Conservation (phyloP, 1,140 invertebrate genomes). For the Euglossa dilemma region DNA sequence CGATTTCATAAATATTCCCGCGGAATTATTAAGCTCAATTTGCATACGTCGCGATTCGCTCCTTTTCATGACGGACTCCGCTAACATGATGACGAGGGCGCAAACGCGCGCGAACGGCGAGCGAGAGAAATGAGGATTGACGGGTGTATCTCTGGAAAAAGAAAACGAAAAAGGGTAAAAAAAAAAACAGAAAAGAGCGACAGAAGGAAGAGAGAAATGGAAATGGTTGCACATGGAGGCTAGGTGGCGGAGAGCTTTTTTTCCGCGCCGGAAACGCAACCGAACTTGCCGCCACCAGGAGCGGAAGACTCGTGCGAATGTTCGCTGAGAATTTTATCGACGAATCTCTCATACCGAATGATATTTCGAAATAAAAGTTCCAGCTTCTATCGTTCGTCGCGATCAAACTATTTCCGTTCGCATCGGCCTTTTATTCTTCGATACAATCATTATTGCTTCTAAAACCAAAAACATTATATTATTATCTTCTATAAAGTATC, state of each 20-base stretch:
- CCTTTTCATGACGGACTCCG: slow-evolving; percentile 17
- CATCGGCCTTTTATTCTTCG: background rate
- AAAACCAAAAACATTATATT: background rate
- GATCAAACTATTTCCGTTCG: background rate
- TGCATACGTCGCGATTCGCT: slow-evolving; percentile 21
- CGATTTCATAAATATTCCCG: slow-evolving; percentile 31
- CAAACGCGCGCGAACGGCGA: slow-evolving; percentile 27
- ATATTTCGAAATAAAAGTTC: background rate
- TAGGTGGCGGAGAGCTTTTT: slow-evolving; percentile 1
- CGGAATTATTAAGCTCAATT: slow-evolving; percentile 25
- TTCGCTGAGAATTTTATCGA: background rate
- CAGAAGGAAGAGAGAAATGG: background rate
- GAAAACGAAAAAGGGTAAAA: background rate
- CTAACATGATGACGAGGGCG: background rate
- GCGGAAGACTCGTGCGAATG: slow-evolving; percentile 11
- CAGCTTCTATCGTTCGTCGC: background rate
- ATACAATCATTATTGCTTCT: background rate
- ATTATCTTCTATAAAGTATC: background rate
- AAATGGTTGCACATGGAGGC: background rate
- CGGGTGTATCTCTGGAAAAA: background rate
- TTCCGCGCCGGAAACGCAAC: slow-evolving; percentile 18
- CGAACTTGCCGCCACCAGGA: slow-evolving; percentile 27
- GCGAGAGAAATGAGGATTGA: slow-evolving; percentile 27
- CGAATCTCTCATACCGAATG: background rate
- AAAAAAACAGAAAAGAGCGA: background rate